A percentile compares a stretch with the other conserved stretches of the same genome.
Conservation (phyloP, 2,888 invertebrate species). For the Cryptocephalus moraei region DNA sequence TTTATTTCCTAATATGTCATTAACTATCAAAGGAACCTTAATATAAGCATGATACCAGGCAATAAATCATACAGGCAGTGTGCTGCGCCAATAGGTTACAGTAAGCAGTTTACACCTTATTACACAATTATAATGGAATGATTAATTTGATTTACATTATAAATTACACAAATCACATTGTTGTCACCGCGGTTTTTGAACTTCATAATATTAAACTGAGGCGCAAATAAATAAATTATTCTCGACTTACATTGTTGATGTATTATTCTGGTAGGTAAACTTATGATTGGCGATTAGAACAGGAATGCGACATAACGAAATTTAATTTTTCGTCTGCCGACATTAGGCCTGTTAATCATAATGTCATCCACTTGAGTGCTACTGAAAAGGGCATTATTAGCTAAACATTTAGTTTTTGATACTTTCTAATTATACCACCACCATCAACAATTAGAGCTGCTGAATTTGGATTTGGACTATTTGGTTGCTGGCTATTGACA, state of each 20-base stretch:
- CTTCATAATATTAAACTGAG: no score
- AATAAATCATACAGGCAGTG: background rate
- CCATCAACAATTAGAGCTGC: no score
- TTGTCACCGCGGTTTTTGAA: background rate
- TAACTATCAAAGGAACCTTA: background rate
- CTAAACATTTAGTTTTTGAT: background rate
- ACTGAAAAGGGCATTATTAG: conserved; percentile 10
- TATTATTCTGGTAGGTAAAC: conserved; percentile 18
- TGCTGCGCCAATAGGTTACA: background rate
- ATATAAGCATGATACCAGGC: background rate
- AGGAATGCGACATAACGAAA: conserved; percentile 23
- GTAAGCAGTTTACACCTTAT: background rate
- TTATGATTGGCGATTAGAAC: conserved; percentile 21
- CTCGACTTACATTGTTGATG: conserved; percentile 23
- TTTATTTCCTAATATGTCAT: background rate
- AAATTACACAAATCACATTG: background rate
- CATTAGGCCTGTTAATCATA: conserved; percentile 24
- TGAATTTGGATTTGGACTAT: no score
- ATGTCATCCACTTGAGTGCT: conserved; percentile 10
- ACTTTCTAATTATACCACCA: no score
- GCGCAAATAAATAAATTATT: no score
- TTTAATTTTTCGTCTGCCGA: conserved; percentile 27
- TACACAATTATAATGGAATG: background rate
- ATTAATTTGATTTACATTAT: background rate
- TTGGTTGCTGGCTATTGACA: no score